phyloP scores from a whole-genome alignment of 2,797 vertebrate species.

The Lagodon rhomboides region DNA sequence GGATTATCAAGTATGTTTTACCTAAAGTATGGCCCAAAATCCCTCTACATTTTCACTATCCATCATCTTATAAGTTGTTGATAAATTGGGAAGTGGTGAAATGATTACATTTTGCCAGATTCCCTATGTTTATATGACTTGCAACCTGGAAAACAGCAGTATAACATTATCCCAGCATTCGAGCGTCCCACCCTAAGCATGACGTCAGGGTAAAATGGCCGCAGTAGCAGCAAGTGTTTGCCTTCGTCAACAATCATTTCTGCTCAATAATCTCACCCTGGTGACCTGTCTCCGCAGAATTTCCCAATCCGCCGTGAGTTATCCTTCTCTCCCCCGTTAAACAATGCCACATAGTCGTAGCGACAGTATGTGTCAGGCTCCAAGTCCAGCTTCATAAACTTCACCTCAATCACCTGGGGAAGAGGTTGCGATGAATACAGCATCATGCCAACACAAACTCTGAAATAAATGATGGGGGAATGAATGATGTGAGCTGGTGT shows the following conservation, averaged over 20 bases:
- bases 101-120: too few species aligned
- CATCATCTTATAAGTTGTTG: too few species aligned
- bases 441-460: slow-evolving; percentile 29
- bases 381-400: slow-evolving; percentile 92
- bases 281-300: slow-evolving; percentile 90
- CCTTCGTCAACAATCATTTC: neutral
- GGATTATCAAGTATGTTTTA: too few species aligned
- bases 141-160: too few species aligned
- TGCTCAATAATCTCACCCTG: slow-evolving; percentile 83
- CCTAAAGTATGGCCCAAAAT: too few species aligned
- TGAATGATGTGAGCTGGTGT: slow-evolving; percentile 15
- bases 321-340: slow-evolving; percentile 89
- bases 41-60: too few species aligned
- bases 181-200: too few species aligned
- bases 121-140: too few species aligned
- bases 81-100: too few species aligned
- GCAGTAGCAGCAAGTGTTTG: neutral
- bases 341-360: slow-evolving; percentile 93
- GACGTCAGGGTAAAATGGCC: too few species aligned
- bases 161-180: too few species aligned
- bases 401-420: slow-evolving; percentile 89
- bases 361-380: slow-evolving; percentile 92
- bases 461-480: slow-evolving; percentile 8
- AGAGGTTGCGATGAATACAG: neutral
- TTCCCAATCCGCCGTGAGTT: slow-evolving; percentile 90